Evolutionary conservation across 1,140 invertebrate genomes (phyloP), one percentile per base, ranked within the genome.

Genomic region (Leucophenga varia): DNA sequence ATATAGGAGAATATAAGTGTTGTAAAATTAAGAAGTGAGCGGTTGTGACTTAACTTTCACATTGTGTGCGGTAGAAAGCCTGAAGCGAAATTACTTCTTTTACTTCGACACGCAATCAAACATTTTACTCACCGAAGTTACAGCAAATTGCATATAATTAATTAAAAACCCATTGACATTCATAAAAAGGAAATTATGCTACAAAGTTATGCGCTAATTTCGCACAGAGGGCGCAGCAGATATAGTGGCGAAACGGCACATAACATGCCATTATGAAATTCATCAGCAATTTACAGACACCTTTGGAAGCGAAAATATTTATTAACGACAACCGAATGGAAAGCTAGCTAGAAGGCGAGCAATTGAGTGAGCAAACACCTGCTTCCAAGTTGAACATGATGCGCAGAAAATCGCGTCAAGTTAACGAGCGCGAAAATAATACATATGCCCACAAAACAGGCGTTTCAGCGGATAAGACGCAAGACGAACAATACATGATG

Each of bases 101-200:
- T n/a, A 25, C 22, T 10, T 25, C 22, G 10, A 25, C 22, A 25
- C 22, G 22, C 22, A 25, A 25, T 25, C 22, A 25, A 25, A 5
- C 10, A n/a, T n/a, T n/a, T n/a, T n/a, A n/a, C n/a, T 25, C 22
- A 6, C 5, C 22, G 10, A 25, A 5, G 22, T 10, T 10, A 25
- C 5, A 25, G 22, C 22, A 57, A 67, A 67, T 59, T 58, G 51
- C 51, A 50, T 47, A 57, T 54, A 67, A 67, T 67, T 67, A 67
- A 67, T 67, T 67, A 67, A 67, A 67, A 67, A 67, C 32, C 63
- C 59, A 67, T 67, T 67, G 63, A 67, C 63, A 67, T 67, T 67
- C 63, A 67, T 67, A 67, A 67, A 67, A 55, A 67, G 59, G 67
- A 67, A 67, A 67, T 67, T 67, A 64, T 57, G 63, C 63, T 68